Evolutionary conservation across 1,140 invertebrate genomes (phyloP).

Genomic region (Drosophila kikkawai): DNA sequence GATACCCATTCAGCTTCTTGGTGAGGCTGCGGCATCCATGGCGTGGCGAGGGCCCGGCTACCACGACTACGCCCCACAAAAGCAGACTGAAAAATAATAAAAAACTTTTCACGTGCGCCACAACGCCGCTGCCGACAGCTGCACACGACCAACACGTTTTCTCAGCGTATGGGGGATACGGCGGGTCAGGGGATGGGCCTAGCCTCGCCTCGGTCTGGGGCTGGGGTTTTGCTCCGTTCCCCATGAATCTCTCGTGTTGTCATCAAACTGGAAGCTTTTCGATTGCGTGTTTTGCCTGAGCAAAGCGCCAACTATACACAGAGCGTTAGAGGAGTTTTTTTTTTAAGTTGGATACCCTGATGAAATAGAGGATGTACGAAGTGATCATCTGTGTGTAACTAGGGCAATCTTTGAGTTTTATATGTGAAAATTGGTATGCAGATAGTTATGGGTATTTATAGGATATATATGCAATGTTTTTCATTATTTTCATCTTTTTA

Average conservation of each 20-base stretch:
- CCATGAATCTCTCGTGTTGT: conserved; percentile 33
- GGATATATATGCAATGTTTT: not conserved
- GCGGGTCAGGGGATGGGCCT: conserved; percentile 5
- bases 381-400: conserved; percentile 4
- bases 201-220: conserved; percentile 3
- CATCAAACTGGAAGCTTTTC: conserved; percentile 35
- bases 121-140: conserved; percentile 34
- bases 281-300: conserved; percentile 21
- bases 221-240: conserved; percentile 3
- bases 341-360: conserved; percentile 36
- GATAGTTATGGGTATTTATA: not conserved
- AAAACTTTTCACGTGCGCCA: conserved; percentile 63
- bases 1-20: conserved; percentile 35
- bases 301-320: conserved; percentile 20
- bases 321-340: conserved; percentile 27
- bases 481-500: not conserved
- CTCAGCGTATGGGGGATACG: conserved; percentile 6
- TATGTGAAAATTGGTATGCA: conserved; percentile 2
- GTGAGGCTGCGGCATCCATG: conserved; percentile 18
- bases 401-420: not conserved
- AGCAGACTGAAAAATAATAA: conserved; percentile 8
- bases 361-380: conserved; percentile 4
- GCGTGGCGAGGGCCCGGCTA: conserved; percentile 53
- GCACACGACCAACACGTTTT: conserved; percentile 79
- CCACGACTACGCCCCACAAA: conserved; percentile 41